Conservation (phyloP, 2,888 invertebrate species). For the Pyrgus malvae region DNA sequence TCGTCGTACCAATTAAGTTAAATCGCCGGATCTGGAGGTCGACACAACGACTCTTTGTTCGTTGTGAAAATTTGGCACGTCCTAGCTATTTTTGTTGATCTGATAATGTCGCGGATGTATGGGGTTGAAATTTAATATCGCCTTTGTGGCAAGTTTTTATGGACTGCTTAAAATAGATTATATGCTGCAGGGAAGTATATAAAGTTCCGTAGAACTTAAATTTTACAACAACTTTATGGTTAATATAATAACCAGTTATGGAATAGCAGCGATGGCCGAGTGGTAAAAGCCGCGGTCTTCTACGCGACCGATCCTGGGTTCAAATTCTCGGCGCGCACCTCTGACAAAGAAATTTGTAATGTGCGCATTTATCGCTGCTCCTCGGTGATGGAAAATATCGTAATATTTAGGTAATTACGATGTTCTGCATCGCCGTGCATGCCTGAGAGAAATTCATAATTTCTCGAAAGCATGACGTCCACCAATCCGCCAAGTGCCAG, state of each 20-base stretch:
- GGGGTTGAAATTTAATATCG: constrained; percentile 10
- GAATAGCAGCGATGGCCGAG: no score
- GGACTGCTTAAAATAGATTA: background rate
- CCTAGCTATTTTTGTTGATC: constrained; percentile 56
- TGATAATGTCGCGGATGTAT: constrained; percentile 44
- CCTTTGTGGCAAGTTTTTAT: background rate
- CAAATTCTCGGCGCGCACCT: no score
- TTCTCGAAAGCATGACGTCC: no score
- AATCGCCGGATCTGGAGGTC: constrained; percentile 41
- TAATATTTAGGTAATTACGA: no score
- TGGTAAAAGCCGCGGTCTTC: no score
- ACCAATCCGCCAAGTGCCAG: no score
- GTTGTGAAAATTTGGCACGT: constrained; percentile 64
- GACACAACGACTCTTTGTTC: constrained; percentile 61
- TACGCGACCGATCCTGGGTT: no score
- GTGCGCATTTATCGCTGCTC: no score
- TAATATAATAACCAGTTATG: background rate
- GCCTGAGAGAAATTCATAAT: no score
- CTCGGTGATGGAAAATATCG: no score
- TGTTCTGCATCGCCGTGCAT: no score
- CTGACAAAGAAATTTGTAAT: no score
- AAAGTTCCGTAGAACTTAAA: background rate
- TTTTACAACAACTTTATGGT: background rate
- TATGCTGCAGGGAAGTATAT: background rate
- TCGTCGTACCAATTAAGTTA: constrained; percentile 60